Conservation (phyloP, 2,888 invertebrate species). For the Anthophora plumipes region DNA sequence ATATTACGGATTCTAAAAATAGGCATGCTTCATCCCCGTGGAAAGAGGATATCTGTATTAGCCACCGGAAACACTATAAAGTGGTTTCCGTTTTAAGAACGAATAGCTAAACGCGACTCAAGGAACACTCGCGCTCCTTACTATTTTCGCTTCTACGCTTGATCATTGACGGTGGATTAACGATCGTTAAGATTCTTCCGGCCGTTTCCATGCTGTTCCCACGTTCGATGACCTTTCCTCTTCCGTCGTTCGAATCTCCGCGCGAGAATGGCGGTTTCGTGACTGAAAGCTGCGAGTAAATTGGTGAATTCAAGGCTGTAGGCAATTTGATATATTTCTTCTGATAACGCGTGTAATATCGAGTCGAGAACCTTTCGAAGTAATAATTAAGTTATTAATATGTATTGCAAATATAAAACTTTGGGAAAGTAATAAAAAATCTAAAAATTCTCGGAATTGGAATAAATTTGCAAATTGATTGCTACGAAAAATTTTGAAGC, state of each 20-base stretch:
- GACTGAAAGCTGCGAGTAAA: neutral
- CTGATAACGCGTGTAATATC: neutral
- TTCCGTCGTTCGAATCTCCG: slow-evolving; percentile 31
- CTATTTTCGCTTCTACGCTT: neutral
- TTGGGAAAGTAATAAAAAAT: neutral
- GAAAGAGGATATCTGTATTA: slow-evolving; percentile 75
- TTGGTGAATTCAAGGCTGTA: neutral
- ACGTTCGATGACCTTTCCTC: neutral
- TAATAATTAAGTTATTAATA: neutral
- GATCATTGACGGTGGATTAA: neutral
- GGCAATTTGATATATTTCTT: neutral
- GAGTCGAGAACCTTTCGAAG: neutral
- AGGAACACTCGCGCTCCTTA: slow-evolving; percentile 31
- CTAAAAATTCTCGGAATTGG: too few relatives aligned
- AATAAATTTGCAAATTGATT: too few relatives aligned
- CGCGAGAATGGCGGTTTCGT: neutral
- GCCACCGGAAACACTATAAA: slow-evolving; percentile 67
- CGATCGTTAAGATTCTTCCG: neutral
- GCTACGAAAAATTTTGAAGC: too few relatives aligned
- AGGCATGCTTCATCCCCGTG: slow-evolving; percentile 71
- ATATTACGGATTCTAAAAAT: slow-evolving; percentile 72
- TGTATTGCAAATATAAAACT: neutral
- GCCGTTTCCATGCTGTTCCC: neutral
- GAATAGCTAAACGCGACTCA: slow-evolving; percentile 45
- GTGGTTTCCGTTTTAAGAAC: slow-evolving; percentile 68